These are phyloP conservation scores for Grapholita molesta DNA, from an alignment of 1,140 invertebrate genomes.

Conservation along the genomic window DNA sequence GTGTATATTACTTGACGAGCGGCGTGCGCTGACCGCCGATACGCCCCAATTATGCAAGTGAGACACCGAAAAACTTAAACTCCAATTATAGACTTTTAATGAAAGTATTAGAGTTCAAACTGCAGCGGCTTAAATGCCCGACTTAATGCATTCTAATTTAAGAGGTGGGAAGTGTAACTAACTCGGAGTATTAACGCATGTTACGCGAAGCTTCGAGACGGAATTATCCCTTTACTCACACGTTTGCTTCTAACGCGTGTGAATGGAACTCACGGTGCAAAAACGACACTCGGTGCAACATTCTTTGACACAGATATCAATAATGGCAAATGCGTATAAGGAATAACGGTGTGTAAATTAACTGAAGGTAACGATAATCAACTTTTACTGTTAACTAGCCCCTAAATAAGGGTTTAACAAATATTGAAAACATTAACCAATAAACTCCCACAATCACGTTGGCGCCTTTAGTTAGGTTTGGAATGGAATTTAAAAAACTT, in stretches of 20 bases:
- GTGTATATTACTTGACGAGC: slow-evolving; percentile 3
- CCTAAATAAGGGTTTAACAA: too few species aligned
- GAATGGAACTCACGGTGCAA: slow-evolving; percentile 2
- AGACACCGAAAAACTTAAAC: slow-evolving; percentile 28
- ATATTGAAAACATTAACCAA: background rate
- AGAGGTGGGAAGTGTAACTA: background rate
- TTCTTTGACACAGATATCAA: background rate
- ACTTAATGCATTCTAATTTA: background rate
- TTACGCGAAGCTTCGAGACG: background rate
- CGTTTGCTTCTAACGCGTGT: background rate
- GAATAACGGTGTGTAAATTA: background rate
- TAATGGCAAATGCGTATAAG: background rate
- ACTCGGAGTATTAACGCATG: slow-evolving; percentile 16
- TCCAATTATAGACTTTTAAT: slow-evolving; percentile 19
- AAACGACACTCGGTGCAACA: background rate
- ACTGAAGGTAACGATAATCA: background rate
- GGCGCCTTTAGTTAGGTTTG: too few species aligned
- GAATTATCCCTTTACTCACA: slow-evolving; percentile 11
- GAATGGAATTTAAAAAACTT: too few species aligned
- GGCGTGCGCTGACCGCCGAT: background rate
- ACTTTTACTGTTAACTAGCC: too few species aligned
- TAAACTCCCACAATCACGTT: too few species aligned
- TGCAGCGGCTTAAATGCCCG: background rate
- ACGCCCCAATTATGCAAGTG: slow-evolving; percentile 25
- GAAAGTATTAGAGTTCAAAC: background rate